Evolutionary conservation across 1,140 invertebrate species (phyloP).

Genomic region (Lepidostoma basale): DNA sequence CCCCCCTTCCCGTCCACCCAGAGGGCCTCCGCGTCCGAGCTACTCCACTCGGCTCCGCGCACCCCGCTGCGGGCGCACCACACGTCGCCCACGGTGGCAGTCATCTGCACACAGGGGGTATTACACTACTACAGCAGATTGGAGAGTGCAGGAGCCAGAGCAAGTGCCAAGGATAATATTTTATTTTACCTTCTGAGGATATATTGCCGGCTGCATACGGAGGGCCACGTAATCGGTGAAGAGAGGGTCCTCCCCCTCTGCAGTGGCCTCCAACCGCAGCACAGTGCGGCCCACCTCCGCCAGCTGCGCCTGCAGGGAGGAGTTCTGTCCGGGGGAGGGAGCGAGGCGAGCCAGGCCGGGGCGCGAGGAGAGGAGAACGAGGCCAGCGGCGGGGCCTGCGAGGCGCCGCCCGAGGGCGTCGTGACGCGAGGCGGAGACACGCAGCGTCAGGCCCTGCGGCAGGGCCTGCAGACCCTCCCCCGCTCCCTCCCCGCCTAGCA

Average conservation of each 20-base stretch:
- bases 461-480: constrained; percentile 17
- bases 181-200: constrained; percentile 41
- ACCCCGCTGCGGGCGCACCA: constrained; percentile 39
- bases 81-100: constrained; percentile 40
- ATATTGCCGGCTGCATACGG: constrained; percentile 24
- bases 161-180: too few species aligned
- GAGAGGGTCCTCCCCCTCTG: constrained; percentile 12
- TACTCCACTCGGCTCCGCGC: constrained; percentile 5
- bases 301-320: constrained; percentile 30
- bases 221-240: constrained; percentile 37
- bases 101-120: too few species aligned
- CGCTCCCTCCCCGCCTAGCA: not conserved
- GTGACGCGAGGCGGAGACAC: constrained; percentile 17
- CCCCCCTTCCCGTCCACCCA: constrained; percentile 5
- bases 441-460: constrained; percentile 31
- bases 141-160: not conserved
- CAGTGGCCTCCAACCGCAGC: constrained; percentile 22
- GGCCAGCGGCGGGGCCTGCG: not conserved
- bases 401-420: constrained; percentile 34
- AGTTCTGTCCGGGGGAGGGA: constrained; percentile 3
- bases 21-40: constrained; percentile 10
- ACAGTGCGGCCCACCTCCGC: constrained; percentile 26
- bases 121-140: too few species aligned
- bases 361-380: constrained; percentile 12
- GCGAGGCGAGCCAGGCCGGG: not conserved